These are phyloP conservation scores for Xiphophorus birchmanni DNA, from an alignment of 2,797 vertebrate genomes.

Conservation along the genomic window DNA sequence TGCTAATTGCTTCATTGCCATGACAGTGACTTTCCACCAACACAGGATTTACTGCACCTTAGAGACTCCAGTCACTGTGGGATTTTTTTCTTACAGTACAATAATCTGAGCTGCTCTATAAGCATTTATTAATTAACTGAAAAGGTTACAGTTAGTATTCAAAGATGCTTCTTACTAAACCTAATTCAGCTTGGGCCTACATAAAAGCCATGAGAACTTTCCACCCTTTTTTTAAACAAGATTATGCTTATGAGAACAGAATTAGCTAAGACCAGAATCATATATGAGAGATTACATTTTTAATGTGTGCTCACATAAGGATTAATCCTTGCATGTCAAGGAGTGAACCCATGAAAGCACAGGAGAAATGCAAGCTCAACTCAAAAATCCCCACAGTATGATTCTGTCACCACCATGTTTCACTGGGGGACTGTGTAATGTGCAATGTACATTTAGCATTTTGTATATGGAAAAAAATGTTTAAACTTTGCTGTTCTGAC, in stretches of 20 bases:
- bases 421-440: background rate
- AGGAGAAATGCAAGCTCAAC: background rate
- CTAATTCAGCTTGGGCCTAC: background rate
- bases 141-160: background rate
- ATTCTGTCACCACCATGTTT: background rate
- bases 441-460: background rate
- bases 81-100: background rate
- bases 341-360: no score
- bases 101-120: background rate
- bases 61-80: background rate
- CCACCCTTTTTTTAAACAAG: background rate
- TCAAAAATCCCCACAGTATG: no score
- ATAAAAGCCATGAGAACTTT: background rate
- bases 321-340: background rate
- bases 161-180: conserved; percentile 7
- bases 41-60: conserved; percentile 16
- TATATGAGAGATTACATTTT: background rate
- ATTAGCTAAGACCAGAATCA: background rate
- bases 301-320: background rate
- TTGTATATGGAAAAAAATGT: background rate
- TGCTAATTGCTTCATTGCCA: conserved; percentile 55
- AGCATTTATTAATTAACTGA: conserved; percentile 1
- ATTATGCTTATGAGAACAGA: background rate
- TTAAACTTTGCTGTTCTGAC: background rate
- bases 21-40: conserved; percentile 41